Conservation (phyloP, 2,113 vertebrate species). For the Hippocampus abdominalis region DNA sequence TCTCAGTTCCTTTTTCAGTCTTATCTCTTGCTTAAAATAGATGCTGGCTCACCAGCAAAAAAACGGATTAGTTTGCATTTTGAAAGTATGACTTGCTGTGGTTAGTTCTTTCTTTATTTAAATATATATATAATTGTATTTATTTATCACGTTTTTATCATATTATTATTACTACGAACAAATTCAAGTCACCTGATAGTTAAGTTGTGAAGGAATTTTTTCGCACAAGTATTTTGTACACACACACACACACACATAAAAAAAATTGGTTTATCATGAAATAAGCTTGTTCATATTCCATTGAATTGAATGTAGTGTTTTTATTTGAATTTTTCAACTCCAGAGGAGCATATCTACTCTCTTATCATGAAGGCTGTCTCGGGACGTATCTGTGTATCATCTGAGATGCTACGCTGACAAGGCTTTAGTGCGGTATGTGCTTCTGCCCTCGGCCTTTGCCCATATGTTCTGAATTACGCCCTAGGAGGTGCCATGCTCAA, state of each 20-base stretch:
- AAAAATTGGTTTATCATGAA: neutral
- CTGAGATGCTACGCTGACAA: conserved; percentile 58
- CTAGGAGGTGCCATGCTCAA: conserved; percentile 72
- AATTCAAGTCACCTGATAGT: no score
- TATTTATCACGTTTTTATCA: no score
- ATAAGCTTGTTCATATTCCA: neutral
- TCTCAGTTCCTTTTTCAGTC: conserved; percentile 40
- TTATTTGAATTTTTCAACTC: neutral
- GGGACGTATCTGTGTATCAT: conserved; percentile 56
- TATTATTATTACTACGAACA: no score
- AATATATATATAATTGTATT: no score
- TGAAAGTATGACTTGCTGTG: conserved; percentile 4
- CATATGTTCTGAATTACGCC: conserved; percentile 75
- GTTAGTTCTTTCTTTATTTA: conserved; percentile 7
- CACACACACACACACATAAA: no score
- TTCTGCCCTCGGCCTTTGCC: conserved; percentile 62
- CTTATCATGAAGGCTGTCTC: conserved; percentile 30
- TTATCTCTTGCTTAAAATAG: conserved; percentile 24
- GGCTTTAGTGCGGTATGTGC: conserved; percentile 58
- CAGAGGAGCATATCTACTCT: neutral
- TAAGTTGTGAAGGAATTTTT: no score
- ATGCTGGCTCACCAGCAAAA: conserved; percentile 33
- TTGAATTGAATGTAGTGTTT: neutral
- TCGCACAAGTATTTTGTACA: no score
- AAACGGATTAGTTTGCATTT: conserved; percentile 22